Base-by-base conservation (phyloP, 2,888 invertebrate genomes). In the Syrphus vitripennis region DNA sequence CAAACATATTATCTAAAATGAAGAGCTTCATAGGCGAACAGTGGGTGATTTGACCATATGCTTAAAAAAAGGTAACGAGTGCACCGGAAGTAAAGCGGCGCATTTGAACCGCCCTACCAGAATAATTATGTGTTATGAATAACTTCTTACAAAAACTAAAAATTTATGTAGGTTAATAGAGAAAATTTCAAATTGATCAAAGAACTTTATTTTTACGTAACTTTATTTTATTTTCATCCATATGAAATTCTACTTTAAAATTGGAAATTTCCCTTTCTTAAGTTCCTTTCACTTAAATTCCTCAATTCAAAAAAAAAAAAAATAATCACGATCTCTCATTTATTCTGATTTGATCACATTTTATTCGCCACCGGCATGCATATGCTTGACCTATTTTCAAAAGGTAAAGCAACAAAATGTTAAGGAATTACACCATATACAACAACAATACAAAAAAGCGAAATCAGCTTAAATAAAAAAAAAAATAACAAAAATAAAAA, bases 361-460 rank as follows among this genome's bases (percentile, higher is more conserved):
- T 37, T 21, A 63, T 81, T 81, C 21, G 76, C 81, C 76, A 70
- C 34, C 42, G 81, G 75, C 80, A 69, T 63, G 69, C 31, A 81
- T 81, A 76, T 24, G 61, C 26, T 81, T 81, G 76, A 81, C 81
- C 81, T 37, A 70, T 81, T 81, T 81, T 34, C 10, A 57, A 24
- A 26, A 61, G 42, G 48, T 34, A 72, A 37, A 21, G 37, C 48
- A 59, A 12, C 42, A 69, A 67, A 42, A 45, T 69, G 24, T 53
- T 5, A 26, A 50, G 0, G 61, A 70, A 53, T 53, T 29, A 31
- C 14, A n/a, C n/a, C n/a, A 57, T 19, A 55, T 21, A n/a, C 1
- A 6, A 24, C 34, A 21, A 12, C 12, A 31, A 3, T 3, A 40
- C 53, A 34, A 50, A 72, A 61, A 61, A 61, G 74, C 29, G 24